Base-by-base conservation (phyloP, 2,888 invertebrate genomes). In the Volucella bombylans region DNA sequence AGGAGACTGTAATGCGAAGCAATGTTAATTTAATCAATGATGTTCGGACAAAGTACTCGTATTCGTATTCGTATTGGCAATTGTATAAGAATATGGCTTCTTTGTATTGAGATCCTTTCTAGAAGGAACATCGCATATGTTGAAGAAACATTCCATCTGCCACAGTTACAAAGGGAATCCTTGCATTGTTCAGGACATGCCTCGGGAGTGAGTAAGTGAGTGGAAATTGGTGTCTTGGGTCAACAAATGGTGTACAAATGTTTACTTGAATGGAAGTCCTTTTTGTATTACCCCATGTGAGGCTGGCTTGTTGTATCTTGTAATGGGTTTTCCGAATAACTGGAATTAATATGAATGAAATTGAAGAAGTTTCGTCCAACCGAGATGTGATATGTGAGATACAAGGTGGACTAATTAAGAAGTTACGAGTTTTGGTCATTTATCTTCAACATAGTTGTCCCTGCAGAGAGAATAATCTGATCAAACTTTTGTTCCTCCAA, bases 11-110 rank as follows among this genome's bases (percentile, higher is more conserved):
- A 43, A 14, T 52, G 52, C 15, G 31, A 45, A 76, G 23, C 50
- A 52, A 76, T 68, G 67, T 52, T 76, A 68, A 67, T 47, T 68
- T 68, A 76, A 76, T 76, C 59, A 76, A 54, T 68, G 59, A 18
- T 38, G 52, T 67, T 65, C 11, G 15, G 65, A 47, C 31, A 12
- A 15, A 47, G 31, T 43, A 4, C 23, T 4, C 18, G 18, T 18
- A 18, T 18, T 18, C 18, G 18, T 18, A 23, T 4, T 23, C 23
- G 23, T 23, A 23, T 23, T 23, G 23, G 23, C 4, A 23, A 23
- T 23, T 23, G 50, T 15, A 39, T n/a, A 54, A n/a, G 3, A 43
- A 43, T 67, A 31, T 31, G 2, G 55, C n/a, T 38, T 38, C 31
- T 55, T 55, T 55, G 38, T 55, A 38, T 55, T 23, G 31, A 55